Percentiles rank a stretch among this genome's conserved stretches.
phyloP scores from a whole-genome alignment of 2,113 vertebrate genomes.

The Plectropomus leopardus region DNA sequence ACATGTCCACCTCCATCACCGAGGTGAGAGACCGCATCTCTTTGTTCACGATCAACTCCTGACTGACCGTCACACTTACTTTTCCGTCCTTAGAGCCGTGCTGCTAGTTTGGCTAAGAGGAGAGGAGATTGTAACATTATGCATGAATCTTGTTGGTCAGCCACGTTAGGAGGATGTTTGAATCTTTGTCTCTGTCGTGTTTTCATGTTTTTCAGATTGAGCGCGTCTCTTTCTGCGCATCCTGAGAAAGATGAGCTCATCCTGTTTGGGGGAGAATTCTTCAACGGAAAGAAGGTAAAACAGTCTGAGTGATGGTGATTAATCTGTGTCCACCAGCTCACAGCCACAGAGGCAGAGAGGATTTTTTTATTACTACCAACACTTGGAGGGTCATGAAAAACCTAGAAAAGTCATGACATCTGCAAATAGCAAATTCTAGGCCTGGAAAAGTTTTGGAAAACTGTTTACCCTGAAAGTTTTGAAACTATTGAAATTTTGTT shows the following conservation, averaged over 20 bases:
- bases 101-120: no score
- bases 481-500: no score
- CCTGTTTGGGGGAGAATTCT: constrained; percentile 98
- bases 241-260: constrained; percentile 97
- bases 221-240: constrained; percentile 90
- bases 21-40: constrained; percentile 79
- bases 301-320: neutral
- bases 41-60: neutral
- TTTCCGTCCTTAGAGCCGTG: no score
- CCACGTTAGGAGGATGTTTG: neutral
- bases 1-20: constrained; percentile 89
- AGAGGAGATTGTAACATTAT: neutral
- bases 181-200: neutral
- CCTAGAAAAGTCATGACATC: no score
- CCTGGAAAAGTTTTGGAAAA: no score
- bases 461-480: no score
- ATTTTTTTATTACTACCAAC: no score
- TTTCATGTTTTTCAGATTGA: constrained; percentile 84
- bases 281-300: constrained; percentile 96
- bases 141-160: no score
- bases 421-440: no score
- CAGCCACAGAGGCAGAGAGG: neutral
- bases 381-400: no score
- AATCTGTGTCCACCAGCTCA: neutral
- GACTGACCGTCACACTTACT: no score